Conservation (phyloP, 2,888 invertebrate species). For the Synergus laeviventris region DNA sequence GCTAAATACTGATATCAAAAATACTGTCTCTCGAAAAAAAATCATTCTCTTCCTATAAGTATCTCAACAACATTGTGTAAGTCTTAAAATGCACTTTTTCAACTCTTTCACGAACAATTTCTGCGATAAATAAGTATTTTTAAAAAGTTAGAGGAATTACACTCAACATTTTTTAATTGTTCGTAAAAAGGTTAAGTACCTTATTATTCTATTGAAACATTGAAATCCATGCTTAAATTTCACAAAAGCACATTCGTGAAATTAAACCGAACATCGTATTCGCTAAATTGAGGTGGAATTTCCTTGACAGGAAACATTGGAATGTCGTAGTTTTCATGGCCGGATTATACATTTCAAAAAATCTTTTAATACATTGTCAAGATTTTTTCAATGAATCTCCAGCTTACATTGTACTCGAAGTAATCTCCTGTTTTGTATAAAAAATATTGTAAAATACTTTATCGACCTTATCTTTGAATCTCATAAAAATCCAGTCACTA, state of each 20-base stretch:
- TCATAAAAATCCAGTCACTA: constrained; percentile 15
- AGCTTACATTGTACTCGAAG: background rate
- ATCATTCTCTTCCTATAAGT: constrained; percentile 28
- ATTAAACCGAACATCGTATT: constrained; percentile 12
- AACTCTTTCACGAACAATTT: constrained; percentile 21
- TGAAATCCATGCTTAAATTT: background rate
- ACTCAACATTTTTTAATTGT: background rate
- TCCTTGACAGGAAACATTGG: constrained; percentile 54
- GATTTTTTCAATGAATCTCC: background rate
- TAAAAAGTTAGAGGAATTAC: background rate
- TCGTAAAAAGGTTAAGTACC: constrained; percentile 2
- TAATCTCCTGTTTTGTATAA: constrained; percentile 10
- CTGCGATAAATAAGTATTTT: background rate
- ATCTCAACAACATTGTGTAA: constrained; percentile 31
- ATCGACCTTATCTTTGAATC: background rate
- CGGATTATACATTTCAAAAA: constrained; percentile 41
- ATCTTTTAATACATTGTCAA: background rate
- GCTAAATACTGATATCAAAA: constrained; percentile 75
- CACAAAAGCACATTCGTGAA: constrained; percentile 19
- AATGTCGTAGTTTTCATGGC: constrained; percentile 52
- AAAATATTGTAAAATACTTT: constrained; percentile 15
- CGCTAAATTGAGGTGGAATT: constrained; percentile 18
- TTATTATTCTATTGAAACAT: constrained; percentile 2
- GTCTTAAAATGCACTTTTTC: constrained; percentile 30
- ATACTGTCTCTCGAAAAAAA: constrained; percentile 63